Percentiles rank a stretch among this genome's conserved stretches.
These are phyloP conservation scores for Papio anubis DNA, from an alignment of 2,113 vertebrate genomes.

Conservation along the genomic window DNA sequence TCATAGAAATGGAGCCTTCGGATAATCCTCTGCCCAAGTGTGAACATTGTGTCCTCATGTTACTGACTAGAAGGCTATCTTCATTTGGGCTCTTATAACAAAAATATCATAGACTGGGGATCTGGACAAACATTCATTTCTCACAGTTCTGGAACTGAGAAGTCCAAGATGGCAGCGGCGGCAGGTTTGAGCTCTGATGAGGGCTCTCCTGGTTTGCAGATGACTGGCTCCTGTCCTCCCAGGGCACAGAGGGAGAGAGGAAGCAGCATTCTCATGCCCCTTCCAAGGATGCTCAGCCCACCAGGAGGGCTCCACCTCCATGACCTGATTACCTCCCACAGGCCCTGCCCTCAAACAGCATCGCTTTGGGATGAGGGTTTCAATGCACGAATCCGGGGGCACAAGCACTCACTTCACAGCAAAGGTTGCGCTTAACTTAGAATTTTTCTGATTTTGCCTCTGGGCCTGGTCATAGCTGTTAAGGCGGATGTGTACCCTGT, in stretches of 20 bases:
- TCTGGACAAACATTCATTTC: not conserved
- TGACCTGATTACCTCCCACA: not conserved
- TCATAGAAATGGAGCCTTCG: not conserved
- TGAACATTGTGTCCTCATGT: rapidly evolving
- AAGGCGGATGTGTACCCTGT: rapidly evolving
- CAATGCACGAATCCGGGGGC: not conserved
- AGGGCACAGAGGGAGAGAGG: too few relatives aligned
- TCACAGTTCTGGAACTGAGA: not conserved
- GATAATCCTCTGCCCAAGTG: rapidly evolving
- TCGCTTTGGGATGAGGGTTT: too few relatives aligned
- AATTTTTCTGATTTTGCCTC: too few relatives aligned
- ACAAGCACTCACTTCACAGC: too few relatives aligned
- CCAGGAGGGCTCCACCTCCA: not conserved
- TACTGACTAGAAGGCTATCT: not conserved
- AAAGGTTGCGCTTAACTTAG: not conserved
- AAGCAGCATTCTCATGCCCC: not conserved
- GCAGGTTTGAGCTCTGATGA: not conserved
- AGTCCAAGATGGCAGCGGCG: too few relatives aligned
- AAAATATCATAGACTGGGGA: not conserved
- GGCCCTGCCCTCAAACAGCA: too few relatives aligned
- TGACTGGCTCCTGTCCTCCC: not conserved
- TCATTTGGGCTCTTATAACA: not conserved
- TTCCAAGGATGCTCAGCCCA: not conserved
- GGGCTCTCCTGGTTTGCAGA: not conserved
- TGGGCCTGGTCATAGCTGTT: not conserved